Evolutionary conservation across 2,888 invertebrate genomes (phyloP).

Genomic region (Microplitis manilae): DNA sequence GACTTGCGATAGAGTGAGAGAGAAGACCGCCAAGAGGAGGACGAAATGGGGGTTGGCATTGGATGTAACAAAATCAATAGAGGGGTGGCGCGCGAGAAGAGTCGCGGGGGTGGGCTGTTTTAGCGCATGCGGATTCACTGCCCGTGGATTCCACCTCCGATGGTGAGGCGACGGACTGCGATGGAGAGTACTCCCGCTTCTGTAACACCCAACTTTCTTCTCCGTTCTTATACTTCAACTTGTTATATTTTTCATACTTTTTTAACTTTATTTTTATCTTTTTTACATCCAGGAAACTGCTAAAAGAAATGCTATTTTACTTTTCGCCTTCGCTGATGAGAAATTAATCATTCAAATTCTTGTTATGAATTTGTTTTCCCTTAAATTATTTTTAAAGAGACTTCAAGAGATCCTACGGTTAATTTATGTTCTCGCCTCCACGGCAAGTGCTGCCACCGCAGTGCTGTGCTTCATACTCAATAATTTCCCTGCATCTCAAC

Average conservation of each 20-base stretch:
- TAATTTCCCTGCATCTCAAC: too few species aligned
- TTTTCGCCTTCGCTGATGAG: background rate
- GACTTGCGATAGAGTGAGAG: constrained; percentile 14
- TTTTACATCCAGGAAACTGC: background rate
- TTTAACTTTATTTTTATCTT: constrained; percentile 15
- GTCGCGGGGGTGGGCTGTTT: constrained; percentile 52
- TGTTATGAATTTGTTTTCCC: background rate
- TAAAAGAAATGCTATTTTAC: background rate
- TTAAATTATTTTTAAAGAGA: background rate
- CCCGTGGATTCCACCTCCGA: constrained; percentile 66
- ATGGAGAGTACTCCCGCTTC: constrained; percentile 65
- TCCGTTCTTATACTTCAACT: constrained; percentile 22
- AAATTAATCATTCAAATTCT: constrained; percentile 1
- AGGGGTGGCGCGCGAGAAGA: constrained; percentile 70
- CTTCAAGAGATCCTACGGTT: too few species aligned
- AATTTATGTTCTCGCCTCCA: background rate
- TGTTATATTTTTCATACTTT: background rate
- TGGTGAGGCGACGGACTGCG: constrained; percentile 72
- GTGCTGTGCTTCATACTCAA: too few species aligned
- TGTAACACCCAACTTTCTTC: constrained; percentile 44
- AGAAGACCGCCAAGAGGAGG: constrained; percentile 28
- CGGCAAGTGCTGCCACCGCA: constrained; percentile 23
- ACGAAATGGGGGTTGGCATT: constrained; percentile 59
- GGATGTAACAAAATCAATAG: constrained; percentile 72
- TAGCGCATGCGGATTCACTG: constrained; percentile 54